Percentiles rank a stretch among this genome's conserved stretches.
Conservation (phyloP, 1,140 invertebrate species). For the Sarcophaga peregrina region DNA sequence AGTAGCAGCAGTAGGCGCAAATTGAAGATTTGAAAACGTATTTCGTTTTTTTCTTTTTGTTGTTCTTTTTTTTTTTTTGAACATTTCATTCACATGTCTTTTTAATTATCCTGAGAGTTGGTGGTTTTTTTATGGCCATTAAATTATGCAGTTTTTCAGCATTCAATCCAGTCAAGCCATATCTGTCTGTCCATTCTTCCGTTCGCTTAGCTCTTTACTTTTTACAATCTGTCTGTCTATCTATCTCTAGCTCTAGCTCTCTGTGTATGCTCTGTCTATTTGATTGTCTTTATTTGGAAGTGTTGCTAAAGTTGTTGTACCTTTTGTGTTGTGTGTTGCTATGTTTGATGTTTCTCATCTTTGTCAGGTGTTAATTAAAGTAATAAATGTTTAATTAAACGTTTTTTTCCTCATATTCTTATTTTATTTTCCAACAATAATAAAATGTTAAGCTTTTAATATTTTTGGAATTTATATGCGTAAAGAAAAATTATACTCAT, state of each 20-base stretch:
- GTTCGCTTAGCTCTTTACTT: too few relatives aligned
- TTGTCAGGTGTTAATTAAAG: conserved; percentile 24
- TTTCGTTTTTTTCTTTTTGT: background rate
- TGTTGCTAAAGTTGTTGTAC: too few relatives aligned
- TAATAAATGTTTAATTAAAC: conserved; percentile 18
- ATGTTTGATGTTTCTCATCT: background rate
- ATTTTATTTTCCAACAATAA: background rate
- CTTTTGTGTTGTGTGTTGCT: background rate
- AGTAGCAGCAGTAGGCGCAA: conserved; percentile 1
- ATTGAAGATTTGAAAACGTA: background rate
- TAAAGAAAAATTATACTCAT: background rate
- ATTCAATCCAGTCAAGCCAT: background rate
- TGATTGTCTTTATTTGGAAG: conserved; percentile 6
- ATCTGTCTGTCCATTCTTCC: background rate
- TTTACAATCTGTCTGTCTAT: too few relatives aligned
- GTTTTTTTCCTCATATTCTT: background rate
- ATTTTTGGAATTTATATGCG: background rate
- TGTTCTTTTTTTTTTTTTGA: background rate
- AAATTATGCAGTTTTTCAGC: background rate
- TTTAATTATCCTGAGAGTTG: conserved; percentile 18
- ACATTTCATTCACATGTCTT: conserved; percentile 23
- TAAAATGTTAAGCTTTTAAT: background rate
- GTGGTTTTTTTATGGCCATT: background rate
- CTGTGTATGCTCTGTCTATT: background rate
- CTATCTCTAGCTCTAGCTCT: too few relatives aligned